These are phyloP conservation scores for Harlomillsia oculata DNA, from an alignment of 1,140 invertebrate genomes.

Conservation along the genomic window DNA sequence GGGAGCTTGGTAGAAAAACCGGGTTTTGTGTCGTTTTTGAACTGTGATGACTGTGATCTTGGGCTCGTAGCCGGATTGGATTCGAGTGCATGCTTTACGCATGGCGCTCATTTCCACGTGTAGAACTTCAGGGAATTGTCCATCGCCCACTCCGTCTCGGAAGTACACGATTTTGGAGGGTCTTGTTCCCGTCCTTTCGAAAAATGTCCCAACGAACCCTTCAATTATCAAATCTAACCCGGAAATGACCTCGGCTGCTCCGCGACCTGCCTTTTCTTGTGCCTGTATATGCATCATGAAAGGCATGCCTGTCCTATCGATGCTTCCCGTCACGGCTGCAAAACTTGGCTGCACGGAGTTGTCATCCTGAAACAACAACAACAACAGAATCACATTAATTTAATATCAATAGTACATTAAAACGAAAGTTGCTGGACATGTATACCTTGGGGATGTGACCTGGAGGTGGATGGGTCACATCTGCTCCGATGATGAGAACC, in stretches of 20 bases:
- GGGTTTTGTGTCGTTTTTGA: conserved; percentile 45
- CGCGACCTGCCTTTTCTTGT: neutral
- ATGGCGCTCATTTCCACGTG: conserved; percentile 56
- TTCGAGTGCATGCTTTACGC: conserved; percentile 49
- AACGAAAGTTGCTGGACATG: neutral
- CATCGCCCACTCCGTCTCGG: conserved; percentile 44
- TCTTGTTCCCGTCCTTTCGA: conserved; percentile 14
- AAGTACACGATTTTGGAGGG: conserved; percentile 42
- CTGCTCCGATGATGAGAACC: conserved; percentile 68
- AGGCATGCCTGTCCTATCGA: conserved; percentile 8
- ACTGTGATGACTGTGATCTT: conserved; percentile 44
- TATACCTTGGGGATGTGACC: conserved; percentile 37
- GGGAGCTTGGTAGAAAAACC: conserved; percentile 54
- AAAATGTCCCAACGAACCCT: conserved; percentile 36
- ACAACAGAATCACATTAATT: too few relatives aligned
- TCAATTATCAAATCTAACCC: conserved; percentile 34
- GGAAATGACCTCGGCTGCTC: conserved; percentile 36
- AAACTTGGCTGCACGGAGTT: conserved; percentile 1
- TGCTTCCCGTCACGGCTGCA: conserved; percentile 25
- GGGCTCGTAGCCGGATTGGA: conserved; percentile 48
- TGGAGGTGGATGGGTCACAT: conserved; percentile 76
- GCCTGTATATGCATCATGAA: conserved; percentile 32
- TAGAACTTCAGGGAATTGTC: conserved; percentile 42
- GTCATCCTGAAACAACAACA: too few relatives aligned
- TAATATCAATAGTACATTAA: neutral